Evolutionary conservation across 2,888 invertebrate genomes (phyloP), one percentile per base, ranked within the genome.

Genomic region (Aleiodes testaceus): DNA sequence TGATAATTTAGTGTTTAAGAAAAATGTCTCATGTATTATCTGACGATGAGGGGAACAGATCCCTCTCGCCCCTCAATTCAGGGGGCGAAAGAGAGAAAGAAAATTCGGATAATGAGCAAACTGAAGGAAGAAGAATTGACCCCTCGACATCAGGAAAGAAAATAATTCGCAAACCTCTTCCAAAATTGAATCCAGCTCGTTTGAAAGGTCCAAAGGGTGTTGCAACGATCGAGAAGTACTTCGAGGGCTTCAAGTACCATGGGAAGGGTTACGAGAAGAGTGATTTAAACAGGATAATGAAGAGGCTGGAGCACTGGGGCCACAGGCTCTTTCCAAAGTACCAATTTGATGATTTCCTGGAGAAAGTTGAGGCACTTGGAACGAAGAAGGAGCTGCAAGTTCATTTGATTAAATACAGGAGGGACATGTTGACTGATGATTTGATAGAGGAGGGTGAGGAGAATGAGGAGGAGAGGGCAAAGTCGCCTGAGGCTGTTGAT

Each of bases 251-350:
- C 12, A 93, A 94, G 84, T 95, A 94, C 80, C 91, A 92, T 85
- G 95, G 95, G 74, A 94, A 93, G 87, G 95, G 95, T 0, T 89
- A 93, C 83, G 98, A 98, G 87, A 92, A 92, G 77, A 90, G 92
- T 65, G 97, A 98, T 88, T 88, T 99, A 47, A 91, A 94, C 79
- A 87, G 91, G 73, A 89, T 98, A 0, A 90, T 99, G 89, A 93
- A 93, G 68, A 92, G 92, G 70, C 85, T 98, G 68, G 96, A 98
- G 81, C 96, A 98, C 84, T 99, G 98, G 98, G 94, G 94, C 0
- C 97, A 98, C 87, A 90, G 97, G 64, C 88, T 99, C 76, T 97
- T 93, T 88, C 98, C 98, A 0, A 95, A 94, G 83, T 93, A 94
- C 83, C 91, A 93, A 12, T 98, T 98, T 88, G 94, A 94, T 82